phyloP scores from a whole-genome alignment of 92 coral and sea anemone genomes.

The Heliopora coerulea region DNA sequence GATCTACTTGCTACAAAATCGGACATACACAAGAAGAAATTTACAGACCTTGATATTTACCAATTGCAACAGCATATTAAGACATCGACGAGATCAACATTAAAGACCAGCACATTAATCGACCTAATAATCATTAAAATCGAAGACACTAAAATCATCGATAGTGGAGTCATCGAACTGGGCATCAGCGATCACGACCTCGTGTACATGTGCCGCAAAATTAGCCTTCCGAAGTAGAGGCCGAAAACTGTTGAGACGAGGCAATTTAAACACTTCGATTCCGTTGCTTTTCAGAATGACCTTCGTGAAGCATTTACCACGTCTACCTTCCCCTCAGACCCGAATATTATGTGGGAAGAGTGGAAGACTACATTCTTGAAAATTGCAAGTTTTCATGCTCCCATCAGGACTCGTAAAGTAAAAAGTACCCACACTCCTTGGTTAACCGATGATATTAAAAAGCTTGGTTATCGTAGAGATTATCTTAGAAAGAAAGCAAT shows the following conservation, averaged over 20 bases:
- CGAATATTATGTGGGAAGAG: too few species aligned
- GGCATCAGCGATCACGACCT: constrained; percentile 1
- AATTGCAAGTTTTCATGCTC: too few species aligned
- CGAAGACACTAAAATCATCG: not conserved
- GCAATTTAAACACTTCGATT: constrained; percentile 6
- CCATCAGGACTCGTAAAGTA: too few species aligned
- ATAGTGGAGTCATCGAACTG: not conserved
- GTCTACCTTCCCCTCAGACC: too few species aligned
- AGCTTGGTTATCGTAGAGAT: too few species aligned
- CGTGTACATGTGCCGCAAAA: not conserved
- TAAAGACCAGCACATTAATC: not conserved
- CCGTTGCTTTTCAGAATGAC: too few species aligned
- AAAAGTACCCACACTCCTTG: too few species aligned
- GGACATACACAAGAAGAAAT: not conserved
- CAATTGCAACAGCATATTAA: not conserved
- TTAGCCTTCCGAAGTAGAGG: not conserved
- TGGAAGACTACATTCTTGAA: too few species aligned
- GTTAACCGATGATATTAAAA: too few species aligned
- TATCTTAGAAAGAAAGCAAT: too few species aligned
- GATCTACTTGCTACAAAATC: not conserved
- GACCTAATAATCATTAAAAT: not conserved
- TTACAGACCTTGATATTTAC: not conserved
- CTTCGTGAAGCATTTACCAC: too few species aligned
- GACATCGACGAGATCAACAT: not conserved
- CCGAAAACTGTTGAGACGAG: not conserved